Base-by-base conservation (phyloP, 1,140 invertebrate genomes). In the Tenebrio molitor region DNA sequence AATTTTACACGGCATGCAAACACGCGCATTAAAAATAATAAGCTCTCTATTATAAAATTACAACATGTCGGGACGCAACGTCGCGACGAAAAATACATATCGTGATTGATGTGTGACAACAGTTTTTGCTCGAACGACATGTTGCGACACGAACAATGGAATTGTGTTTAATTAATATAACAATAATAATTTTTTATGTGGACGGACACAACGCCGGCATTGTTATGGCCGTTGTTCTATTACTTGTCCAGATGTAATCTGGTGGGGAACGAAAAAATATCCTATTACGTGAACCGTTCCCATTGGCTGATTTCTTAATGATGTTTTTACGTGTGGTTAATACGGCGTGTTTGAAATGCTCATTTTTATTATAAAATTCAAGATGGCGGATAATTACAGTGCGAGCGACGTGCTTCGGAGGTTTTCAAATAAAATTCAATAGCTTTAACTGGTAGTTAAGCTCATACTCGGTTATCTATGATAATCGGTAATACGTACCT, bases 321-420 rank as follows among this genome's bases (percentile, higher is more conserved):
- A 80, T 77, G 75, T 81, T 80, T 80, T 81, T 78, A 81, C 80
- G 80, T 81, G 80, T 78, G 76, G 74, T 76, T 78, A 78, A 79
- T 77, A 75, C 75, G 74, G 73, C 71, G 65, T 66, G 73, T 78
- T 69, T 73, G 76, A 76, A 80, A 80, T 76, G 78, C 65, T 76
- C 79, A 80, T 81, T 80, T 81, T 81, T 81, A 81, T 80, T 81
- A 80, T 78, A 76, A 76, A 80, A 81, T 80, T 77, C 80, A 81
- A 80, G 62, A 81, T 81, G 80, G 79, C 75, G 77, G 72, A 75
- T 80, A 76, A 79, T 80, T 76, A 79, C 74, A 72, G 71, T 41
- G 69, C 42, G 16, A 10, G 34, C 44, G 73, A 72, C 71, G 73
- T 70, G 74, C 39, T 68, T 74, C 63, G 63, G 65, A 74, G 42